Evolutionary conservation across 2,113 vertebrate genomes (phyloP).

Genomic region (Hemiprocne comata): DNA sequence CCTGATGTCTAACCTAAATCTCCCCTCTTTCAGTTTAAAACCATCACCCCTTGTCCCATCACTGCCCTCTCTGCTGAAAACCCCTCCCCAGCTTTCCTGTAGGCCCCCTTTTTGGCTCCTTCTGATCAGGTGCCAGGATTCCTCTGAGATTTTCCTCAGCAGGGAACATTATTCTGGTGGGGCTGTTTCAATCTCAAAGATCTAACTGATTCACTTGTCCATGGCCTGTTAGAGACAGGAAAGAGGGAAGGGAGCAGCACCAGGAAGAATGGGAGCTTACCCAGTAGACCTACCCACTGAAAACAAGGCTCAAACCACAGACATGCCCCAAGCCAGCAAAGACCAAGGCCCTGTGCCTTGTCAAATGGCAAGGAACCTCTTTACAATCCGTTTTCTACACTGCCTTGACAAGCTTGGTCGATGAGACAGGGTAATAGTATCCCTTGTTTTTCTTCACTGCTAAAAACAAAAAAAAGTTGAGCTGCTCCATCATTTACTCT

Average conservation of each 20-base stretch:
- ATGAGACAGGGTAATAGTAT: not conserved
- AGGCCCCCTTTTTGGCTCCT: not conserved
- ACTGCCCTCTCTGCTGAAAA: too few relatives aligned
- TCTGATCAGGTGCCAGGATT: not conserved
- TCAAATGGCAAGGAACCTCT: not conserved
- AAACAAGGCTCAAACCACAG: not conserved
- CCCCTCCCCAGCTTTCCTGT: too few relatives aligned
- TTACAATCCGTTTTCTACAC: not conserved
- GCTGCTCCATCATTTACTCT: not conserved
- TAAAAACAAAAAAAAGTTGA: not conserved
- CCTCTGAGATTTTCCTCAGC: not conserved
- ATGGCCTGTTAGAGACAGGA: not conserved
- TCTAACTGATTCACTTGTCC: not conserved
- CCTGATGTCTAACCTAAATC: too few relatives aligned
- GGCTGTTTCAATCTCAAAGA: not conserved
- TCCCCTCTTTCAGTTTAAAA: too few relatives aligned
- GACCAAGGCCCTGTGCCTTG: not conserved
- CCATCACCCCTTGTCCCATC: too few relatives aligned
- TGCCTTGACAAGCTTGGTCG: not conserved
- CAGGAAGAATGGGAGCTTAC: not conserved
- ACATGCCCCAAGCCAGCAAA: not conserved
- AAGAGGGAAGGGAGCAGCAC: not conserved
- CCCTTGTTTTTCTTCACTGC: not conserved
- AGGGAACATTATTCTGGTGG: not conserved
- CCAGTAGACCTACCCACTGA: not conserved